phyloP scores from a whole-genome alignment of 2,113 vertebrate genomes.

The Neopipo cinnamomea region DNA sequence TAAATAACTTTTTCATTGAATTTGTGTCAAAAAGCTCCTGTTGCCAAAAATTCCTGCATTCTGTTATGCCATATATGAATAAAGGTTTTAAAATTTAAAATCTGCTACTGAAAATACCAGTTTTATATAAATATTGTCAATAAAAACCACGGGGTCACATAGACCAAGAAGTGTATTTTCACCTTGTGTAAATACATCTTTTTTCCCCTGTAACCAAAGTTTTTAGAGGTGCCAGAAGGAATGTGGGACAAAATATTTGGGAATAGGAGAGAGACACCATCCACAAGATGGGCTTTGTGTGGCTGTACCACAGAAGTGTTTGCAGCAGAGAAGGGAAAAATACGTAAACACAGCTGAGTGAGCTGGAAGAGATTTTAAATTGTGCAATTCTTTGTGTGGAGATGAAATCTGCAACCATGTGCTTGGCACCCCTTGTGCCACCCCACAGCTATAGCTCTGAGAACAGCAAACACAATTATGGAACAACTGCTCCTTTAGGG shows the following conservation, averaged over 20 bases:
- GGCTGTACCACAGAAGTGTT: background rate
- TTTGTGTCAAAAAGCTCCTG: background rate
- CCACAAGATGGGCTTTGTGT: background rate
- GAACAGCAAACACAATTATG: background rate
- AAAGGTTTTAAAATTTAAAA: background rate
- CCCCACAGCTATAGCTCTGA: background rate
- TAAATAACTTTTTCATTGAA: background rate
- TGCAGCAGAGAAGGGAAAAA: background rate
- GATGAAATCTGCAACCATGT: background rate
- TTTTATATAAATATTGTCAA: background rate
- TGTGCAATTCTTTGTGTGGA: background rate
- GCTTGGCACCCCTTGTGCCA: background rate
- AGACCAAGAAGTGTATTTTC: background rate
- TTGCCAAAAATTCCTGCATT: background rate
- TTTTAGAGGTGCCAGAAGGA: background rate
- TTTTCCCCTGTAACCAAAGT: background rate
- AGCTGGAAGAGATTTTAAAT: background rate
- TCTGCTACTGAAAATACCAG: background rate
- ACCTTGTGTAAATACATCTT: too few relatives aligned
- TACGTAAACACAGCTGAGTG: background rate
- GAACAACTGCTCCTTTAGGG: background rate
- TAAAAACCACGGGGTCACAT: fast-evolving
- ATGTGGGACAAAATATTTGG: background rate
- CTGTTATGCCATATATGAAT: background rate
- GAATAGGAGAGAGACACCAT: background rate